phyloP scores from a whole-genome alignment of 2,888 invertebrate species.

The Congeria kusceri region DNA sequence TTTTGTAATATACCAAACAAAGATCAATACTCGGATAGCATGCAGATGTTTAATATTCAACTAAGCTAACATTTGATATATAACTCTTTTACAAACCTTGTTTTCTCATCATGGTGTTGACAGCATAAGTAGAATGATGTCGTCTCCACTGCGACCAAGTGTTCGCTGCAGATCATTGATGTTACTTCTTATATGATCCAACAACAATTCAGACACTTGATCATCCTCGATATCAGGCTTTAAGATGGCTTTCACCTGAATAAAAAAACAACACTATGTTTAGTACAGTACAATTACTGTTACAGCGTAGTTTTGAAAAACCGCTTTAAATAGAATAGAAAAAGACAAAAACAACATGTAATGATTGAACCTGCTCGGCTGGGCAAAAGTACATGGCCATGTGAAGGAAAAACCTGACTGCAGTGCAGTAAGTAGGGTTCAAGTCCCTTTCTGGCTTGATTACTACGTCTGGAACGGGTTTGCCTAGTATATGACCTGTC shows the following conservation, averaged over 20 bases:
- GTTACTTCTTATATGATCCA: constrained; percentile 70
- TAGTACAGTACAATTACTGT: no score
- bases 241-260: neutral
- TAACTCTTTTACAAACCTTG: neutral
- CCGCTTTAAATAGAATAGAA: no score
- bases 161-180: constrained; percentile 58
- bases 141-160: constrained; percentile 69
- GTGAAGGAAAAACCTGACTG: neutral
- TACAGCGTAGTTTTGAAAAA: no score
- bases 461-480: neutral
- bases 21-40: no score
- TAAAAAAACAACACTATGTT: neutral
- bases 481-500: neutral
- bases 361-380: neutral
- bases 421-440: neutral
- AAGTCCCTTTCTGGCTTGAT: neutral
- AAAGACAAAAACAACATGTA: no score
- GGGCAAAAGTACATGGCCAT: constrained; percentile 4
- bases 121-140: constrained; percentile 68
- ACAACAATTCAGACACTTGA: constrained; percentile 59
- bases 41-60: no score
- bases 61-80: no score
- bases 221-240: constrained; percentile 32
- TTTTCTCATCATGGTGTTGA: constrained; percentile 30
- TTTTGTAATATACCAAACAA: no score